Evolutionary conservation across 2,888 invertebrate genomes (phyloP), one percentile per base, ranked within the genome.

Genomic region (Marasmarcha lunaedactyla): DNA sequence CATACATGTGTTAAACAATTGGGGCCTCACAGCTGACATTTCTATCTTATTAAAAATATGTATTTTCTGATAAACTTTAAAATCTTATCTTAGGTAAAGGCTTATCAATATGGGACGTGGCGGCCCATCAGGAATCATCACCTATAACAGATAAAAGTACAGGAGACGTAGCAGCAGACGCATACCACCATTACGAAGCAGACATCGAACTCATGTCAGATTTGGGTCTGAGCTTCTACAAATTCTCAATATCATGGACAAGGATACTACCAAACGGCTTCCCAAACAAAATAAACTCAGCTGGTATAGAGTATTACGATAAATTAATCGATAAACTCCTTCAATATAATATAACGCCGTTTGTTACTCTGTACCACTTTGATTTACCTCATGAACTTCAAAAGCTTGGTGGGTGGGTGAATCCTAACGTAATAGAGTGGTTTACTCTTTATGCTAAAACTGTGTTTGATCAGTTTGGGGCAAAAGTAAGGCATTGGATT

Each of bases 91-190:
- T 50, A 89, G 89, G 85, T 9, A 89, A 88, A 66, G 76, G 84
- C 0, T 60, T 70, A 46, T 89, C 84, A 46, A 83, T 87, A 43
- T 88, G 87, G 87, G 88, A 88, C 49, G 41, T 59, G 1, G 51
- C 55, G 0, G 55, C 62, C 0, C 74, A 76, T 46, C 42, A 25
- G 9, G 40, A 59, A 0, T 60, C 59, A 1, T 63, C 63, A 0
- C 61, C 55, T 1, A 59, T 73, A 13, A 50, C 45, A 39, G 73
- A 73, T 34, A 51, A 47, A 0, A 63, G 56, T 42, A 61, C 48
- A 1, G 90, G 87, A 0, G 88, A 90, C 47, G 59, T 87, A 0
- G 86, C 90, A 0, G 86, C 88, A 25, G 87, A 91, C 57, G 89
- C 88, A 9, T 90, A 89, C 59, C 78, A 88, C 55, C 81, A 73